phyloP scores from a whole-genome alignment of 2,888 invertebrate species.

The Lasioglossum leucozonium region DNA sequence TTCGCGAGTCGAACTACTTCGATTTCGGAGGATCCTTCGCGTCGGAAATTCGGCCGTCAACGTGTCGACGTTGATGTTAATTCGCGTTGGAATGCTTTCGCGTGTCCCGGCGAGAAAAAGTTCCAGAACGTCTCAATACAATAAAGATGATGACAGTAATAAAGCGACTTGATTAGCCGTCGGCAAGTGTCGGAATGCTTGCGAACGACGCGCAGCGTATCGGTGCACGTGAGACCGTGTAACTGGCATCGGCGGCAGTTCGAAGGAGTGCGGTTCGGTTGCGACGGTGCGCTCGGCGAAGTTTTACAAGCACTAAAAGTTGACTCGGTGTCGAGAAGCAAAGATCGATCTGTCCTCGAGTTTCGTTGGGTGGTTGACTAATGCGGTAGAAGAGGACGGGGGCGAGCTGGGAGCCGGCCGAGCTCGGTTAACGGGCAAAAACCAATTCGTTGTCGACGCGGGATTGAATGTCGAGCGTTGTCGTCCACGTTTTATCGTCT shows the following conservation, averaged over 20 bases:
- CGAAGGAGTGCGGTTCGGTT: background rate
- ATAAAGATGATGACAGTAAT: background rate
- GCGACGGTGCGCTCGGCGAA: conserved; percentile 5
- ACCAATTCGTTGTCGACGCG: conserved; percentile 70
- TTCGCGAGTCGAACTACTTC: background rate
- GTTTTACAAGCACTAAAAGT: conserved; percentile 56
- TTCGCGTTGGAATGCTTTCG: background rate
- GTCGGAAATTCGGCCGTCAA: background rate
- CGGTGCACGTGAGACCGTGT: background rate
- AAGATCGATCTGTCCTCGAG: conserved; percentile 70
- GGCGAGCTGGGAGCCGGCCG: conserved; percentile 29
- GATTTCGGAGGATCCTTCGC: background rate
- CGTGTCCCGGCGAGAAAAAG: background rate
- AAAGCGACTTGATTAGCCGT: background rate
- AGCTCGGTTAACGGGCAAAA: conserved; percentile 70
- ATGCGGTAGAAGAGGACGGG: conserved; percentile 49
- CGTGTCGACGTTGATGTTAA: too few relatives aligned
- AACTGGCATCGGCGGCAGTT: background rate
- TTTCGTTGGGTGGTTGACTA: conserved; percentile 69
- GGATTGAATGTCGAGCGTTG: conserved; percentile 69
- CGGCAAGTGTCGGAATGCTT: background rate
- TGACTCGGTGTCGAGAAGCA: conserved; percentile 57
- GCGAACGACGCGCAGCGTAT: background rate
- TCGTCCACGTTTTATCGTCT: conserved; percentile 66
- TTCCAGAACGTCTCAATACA: background rate